phyloP scores from a whole-genome alignment of 64 coral and sea anemone genomes.

The Hydrozoanthus tunicans region DNA sequence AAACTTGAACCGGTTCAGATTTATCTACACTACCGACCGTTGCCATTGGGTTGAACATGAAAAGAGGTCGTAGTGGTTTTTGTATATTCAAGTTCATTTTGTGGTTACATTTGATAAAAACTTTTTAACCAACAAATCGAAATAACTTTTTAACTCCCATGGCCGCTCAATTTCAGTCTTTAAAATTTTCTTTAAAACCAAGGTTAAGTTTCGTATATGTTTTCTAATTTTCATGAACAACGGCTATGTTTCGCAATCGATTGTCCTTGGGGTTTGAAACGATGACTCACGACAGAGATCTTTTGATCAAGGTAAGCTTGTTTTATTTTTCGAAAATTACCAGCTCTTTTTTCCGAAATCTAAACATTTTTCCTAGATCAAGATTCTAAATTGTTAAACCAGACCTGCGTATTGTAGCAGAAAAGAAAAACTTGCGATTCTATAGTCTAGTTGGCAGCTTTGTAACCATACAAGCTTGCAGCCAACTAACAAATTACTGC shows the following conservation, averaged over 20 bases:
- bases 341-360: neutral
- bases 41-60: too few relatives aligned
- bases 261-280: neutral
- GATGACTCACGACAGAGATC: neutral
- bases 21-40: too few relatives aligned
- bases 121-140: too few relatives aligned
- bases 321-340: neutral
- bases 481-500: too few relatives aligned
- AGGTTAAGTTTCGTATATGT: constrained; percentile 22
- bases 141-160: too few relatives aligned
- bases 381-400: neutral
- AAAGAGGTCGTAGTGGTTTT: too few relatives aligned
- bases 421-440: neutral
- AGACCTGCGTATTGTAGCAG: neutral
- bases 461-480: too few relatives aligned
- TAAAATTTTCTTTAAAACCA: constrained; percentile 10
- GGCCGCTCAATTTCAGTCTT: neutral
- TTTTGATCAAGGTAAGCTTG: constrained; percentile 18
- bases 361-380: neutral
- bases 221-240: constrained; percentile 2
- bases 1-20: too few relatives aligned
- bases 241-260: too few relatives aligned
- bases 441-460: too few relatives aligned
- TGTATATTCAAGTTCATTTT: too few relatives aligned
- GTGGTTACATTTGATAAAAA: too few relatives aligned